Evolutionary conservation across 2,113 vertebrate species (phyloP).

Genomic region (Muscicapa adusta): DNA sequence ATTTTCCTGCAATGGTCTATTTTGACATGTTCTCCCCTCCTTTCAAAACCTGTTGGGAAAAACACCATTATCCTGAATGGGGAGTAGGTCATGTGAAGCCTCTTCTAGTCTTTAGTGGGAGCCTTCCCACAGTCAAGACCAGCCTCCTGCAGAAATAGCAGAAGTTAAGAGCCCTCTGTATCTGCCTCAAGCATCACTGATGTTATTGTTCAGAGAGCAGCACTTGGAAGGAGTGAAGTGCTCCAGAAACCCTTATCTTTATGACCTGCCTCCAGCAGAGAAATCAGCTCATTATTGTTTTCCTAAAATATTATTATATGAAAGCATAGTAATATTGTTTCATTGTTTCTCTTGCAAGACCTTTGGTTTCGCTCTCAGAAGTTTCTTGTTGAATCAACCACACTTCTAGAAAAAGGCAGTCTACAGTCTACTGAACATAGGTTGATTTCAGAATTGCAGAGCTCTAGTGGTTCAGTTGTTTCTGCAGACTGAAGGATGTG

Average conservation of each 20-base stretch:
- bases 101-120: background rate
- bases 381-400: background rate
- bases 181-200: background rate
- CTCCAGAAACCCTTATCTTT: constrained; percentile 26
- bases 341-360: background rate
- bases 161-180: background rate
- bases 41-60: background rate
- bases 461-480: background rate
- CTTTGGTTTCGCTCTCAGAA: background rate
- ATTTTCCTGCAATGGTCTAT: background rate
- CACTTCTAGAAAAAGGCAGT: background rate
- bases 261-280: background rate
- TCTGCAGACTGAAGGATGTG: background rate
- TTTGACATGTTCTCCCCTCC: background rate
- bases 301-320: background rate
- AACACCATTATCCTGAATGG: background rate
- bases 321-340: background rate
- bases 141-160: background rate
- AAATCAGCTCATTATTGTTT: background rate
- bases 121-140: background rate
- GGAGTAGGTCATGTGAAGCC: background rate
- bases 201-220: background rate
- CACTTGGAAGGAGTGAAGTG: background rate
- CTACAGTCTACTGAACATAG: accelerated
- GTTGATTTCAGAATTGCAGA: background rate